Percentiles rank a stretch among this genome's conserved stretches.
These are phyloP conservation scores for Gasterosteus aculeatus DNA, from an alignment of 2,113 vertebrate species.

Conservation along the genomic window DNA sequence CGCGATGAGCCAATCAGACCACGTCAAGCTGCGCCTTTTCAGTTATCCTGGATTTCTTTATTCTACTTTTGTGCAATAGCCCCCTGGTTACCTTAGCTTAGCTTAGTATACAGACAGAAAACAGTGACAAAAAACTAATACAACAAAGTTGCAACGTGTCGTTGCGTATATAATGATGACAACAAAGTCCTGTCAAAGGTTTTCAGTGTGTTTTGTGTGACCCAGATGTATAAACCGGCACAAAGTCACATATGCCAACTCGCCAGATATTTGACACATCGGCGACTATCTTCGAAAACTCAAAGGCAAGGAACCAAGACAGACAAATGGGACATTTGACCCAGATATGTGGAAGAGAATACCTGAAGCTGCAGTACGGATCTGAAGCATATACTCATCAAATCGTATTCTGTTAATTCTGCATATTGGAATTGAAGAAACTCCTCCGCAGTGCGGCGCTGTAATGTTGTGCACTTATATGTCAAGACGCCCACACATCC, in stretches of 20 bases:
- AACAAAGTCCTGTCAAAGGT: not conserved
- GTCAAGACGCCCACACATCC: slow-evolving; percentile 12
- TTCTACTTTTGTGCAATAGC: too few relatives aligned
- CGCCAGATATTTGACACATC: slow-evolving; percentile 12
- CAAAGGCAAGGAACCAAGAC: slow-evolving; percentile 6
- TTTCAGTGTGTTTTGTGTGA: not conserved
- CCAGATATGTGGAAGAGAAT: slow-evolving; percentile 45
- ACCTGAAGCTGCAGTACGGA: slow-evolving; percentile 35
- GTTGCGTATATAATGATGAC: not conserved
- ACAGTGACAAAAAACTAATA: too few relatives aligned
- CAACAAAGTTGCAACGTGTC: not conserved
- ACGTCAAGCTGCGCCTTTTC: too few relatives aligned
- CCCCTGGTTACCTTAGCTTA: too few relatives aligned
- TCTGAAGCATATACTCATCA: slow-evolving; percentile 21
- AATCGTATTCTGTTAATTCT: slow-evolving; percentile 37
- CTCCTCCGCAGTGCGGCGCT: slow-evolving; percentile 5
- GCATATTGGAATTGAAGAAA: slow-evolving; percentile 26
- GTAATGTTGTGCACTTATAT: slow-evolving; percentile 21
- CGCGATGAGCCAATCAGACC: too few relatives aligned
- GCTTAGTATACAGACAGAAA: too few relatives aligned
- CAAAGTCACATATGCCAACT: not conserved
- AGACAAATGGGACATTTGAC: slow-evolving; percentile 54
- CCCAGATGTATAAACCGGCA: not conserved
- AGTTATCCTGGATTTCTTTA: too few relatives aligned
- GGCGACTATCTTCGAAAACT: slow-evolving; percentile 4